Conservation (phyloP, 2,113 vertebrate genomes). For the Mustela lutreola region DNA sequence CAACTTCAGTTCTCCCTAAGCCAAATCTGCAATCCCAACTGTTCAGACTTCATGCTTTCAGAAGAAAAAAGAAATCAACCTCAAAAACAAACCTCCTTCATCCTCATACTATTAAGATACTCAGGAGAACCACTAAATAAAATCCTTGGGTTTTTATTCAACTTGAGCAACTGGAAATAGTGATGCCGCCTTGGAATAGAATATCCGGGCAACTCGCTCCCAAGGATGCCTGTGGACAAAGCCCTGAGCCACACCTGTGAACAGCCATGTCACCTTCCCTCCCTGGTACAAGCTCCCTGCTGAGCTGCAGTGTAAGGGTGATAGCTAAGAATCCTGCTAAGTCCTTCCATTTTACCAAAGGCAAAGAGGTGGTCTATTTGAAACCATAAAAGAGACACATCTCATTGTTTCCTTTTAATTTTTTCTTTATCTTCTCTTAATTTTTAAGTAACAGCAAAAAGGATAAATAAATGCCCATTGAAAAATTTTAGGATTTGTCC, state of each 20-base stretch:
- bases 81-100: conserved; percentile 61
- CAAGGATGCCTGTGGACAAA: neutral
- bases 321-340: conserved; percentile 32
- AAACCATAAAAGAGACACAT: neutral
- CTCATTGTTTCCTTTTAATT: conserved; percentile 37
- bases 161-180: neutral
- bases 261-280: neutral
- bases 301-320: neutral
- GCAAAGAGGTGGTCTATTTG: neutral
- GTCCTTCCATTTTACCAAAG: neutral
- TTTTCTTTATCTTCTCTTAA: conserved; percentile 17
- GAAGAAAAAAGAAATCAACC: conserved; percentile 67
- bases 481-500: conserved; percentile 6
- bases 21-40: conserved; percentile 73
- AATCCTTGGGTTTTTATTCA: neutral
- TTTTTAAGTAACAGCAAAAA: conserved; percentile 52
- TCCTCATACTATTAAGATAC: conserved; percentile 31
- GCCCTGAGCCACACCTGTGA: neutral
- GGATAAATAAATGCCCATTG: neutral
- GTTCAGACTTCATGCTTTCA: conserved; percentile 71
- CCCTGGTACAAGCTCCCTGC: neutral
- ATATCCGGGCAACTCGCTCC: neutral
- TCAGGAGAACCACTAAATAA: conserved; percentile 43
- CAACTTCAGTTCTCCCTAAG: conserved; percentile 75
- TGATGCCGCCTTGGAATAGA: neutral